These are phyloP conservation scores for Elephas maximus DNA, from an alignment of 2,113 vertebrate genomes.

Conservation along the genomic window DNA sequence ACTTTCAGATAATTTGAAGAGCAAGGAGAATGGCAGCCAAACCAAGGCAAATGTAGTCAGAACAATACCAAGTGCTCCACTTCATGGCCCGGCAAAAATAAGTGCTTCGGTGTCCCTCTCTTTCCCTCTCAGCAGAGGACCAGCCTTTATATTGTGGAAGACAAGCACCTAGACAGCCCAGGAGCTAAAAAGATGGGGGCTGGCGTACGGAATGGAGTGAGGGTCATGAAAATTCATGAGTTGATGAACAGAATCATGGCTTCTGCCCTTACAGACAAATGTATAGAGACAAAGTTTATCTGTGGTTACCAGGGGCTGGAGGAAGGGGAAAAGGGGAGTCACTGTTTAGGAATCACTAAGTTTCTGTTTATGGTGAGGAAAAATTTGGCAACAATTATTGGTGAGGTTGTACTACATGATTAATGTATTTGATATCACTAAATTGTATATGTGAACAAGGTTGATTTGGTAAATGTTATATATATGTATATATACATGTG, in stretches of 20 bases:
- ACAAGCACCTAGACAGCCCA: background rate
- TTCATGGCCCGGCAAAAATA: no score
- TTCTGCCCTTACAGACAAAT: background rate
- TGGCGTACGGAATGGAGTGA: background rate
- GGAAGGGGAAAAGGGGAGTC: background rate
- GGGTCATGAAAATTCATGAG: background rate
- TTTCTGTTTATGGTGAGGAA: background rate
- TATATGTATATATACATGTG: no score
- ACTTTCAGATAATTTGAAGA: background rate
- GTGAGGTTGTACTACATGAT: background rate
- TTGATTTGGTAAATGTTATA: background rate
- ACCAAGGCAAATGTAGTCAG: background rate
- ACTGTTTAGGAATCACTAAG: background rate
- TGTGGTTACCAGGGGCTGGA: background rate
- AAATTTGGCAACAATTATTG: background rate
- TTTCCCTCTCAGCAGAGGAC: background rate
- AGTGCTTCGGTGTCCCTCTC: background rate
- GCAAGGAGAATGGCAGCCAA: background rate
- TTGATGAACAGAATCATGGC: background rate
- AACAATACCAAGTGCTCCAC: fast-evolving
- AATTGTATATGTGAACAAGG: background rate
- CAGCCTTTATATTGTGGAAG: background rate
- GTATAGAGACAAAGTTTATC: background rate
- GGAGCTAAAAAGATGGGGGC: background rate
- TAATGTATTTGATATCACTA: background rate